Percentiles rank a stretch among this genome's conserved stretches.
These are phyloP conservation scores for Argopecten irradians DNA, from an alignment of 1,140 invertebrate species.

Conservation along the genomic window DNA sequence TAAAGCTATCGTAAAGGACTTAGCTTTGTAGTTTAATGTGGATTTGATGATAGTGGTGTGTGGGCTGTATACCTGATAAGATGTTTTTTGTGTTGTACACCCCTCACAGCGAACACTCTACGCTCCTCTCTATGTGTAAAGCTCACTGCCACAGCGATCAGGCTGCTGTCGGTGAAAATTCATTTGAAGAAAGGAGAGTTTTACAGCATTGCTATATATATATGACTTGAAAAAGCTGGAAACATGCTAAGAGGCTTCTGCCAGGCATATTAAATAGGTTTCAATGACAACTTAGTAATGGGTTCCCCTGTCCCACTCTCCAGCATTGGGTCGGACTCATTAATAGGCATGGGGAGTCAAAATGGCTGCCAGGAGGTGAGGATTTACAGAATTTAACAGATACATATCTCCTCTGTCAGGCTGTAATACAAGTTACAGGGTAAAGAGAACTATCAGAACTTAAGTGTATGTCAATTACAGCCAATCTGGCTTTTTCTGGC, in stretches of 20 bases:
- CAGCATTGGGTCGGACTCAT: neutral
- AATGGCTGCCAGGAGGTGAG: neutral
- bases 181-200: neutral
- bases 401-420: neutral
- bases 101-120: neutral
- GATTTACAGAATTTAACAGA: neutral
- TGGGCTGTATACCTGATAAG: neutral
- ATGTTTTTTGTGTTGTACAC: neutral
- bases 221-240: neutral
- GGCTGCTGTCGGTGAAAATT: neutral
- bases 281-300: neutral
- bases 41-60: conserved; percentile 8
- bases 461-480: neutral
- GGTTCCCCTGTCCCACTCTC: neutral
- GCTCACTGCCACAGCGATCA: neutral
- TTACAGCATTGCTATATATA: neutral
- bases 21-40: conserved; percentile 9
- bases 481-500: neutral
- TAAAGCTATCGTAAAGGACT: conserved; percentile 16
- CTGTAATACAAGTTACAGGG: neutral
- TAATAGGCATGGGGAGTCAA: neutral
- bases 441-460: neutral
- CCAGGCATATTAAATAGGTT: neutral
- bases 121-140: neutral
- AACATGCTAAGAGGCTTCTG: neutral